Evolutionary conservation across 1,140 invertebrate genomes (phyloP), one percentile per base, ranked within the genome.

Genomic region (Drusus annulatus): DNA sequence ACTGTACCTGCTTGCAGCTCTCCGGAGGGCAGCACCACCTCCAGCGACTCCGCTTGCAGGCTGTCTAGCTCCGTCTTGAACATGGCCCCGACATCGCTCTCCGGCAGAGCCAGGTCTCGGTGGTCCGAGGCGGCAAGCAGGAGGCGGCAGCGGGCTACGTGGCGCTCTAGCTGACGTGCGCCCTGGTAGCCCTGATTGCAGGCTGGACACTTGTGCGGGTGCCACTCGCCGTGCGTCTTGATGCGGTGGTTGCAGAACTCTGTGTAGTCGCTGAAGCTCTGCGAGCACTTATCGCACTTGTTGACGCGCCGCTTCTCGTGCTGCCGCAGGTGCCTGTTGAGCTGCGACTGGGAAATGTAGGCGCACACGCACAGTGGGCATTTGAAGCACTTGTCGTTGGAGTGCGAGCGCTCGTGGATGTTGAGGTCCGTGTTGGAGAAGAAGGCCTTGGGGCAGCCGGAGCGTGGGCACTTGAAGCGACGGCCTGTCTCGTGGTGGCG

Each of bases 111-210:
- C n/a, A n/a, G 45, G 80, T 51, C 28, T 78, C 73, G 19, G n/a
- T n/a, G n/a, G n/a, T n/a, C n/a, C n/a, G n/a, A n/a, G n/a, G 69
- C 28, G 51, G 82, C 79, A 10, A 83, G 51, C 36, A 45, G 36
- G 8, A 45, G 36, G 6, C 76, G 52, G 69, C 82, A 83, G 50
- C 77, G 58, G 19, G 50, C 28, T 23, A 77, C 21, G 60, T 83
- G 82, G n/a, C 79, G 76, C 51, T 83, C 65, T n/a, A 83, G 63
- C 63, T 81, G 79, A 6, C 79, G 58, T 17, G 76, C 73, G 23
- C 80, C 80, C 62, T 83, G 82, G 78, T 83, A 83, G 23, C 82
- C 83, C 69, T 84, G 83, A 60, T 84, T 84, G 74, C 83, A 84
- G 10, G 78, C 83, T n/a, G 73, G 80, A 63, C 83, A 84, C 58